phyloP scores from a whole-genome alignment of 2,888 invertebrate species.

The Sinopyrophorus schimmeli region DNA sequence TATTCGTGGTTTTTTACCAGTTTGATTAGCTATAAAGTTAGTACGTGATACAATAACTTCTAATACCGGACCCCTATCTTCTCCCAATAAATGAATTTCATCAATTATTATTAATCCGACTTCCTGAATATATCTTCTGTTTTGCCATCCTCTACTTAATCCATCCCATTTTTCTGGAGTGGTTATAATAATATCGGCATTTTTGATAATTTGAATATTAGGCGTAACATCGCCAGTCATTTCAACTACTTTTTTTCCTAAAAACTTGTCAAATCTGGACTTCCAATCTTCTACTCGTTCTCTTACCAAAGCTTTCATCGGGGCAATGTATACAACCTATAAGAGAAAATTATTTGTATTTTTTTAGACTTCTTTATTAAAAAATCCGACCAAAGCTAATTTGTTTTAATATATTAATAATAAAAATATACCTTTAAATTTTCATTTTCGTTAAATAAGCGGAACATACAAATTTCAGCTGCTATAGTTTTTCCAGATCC shows the following conservation, averaged over 20 bases:
- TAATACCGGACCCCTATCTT: constrained; percentile 85
- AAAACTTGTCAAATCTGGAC: constrained; percentile 69
- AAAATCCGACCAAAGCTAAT: too few relatives aligned
- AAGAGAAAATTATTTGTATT: too few relatives aligned
- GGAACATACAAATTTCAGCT: constrained; percentile 96
- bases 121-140: constrained; percentile 88
- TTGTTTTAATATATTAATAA: too few relatives aligned
- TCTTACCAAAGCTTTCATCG: constrained; percentile 94
- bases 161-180: constrained; percentile 99
- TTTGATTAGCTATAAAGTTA: constrained; percentile 93
- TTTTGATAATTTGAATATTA: constrained; percentile 79
- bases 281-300: constrained; percentile 97
- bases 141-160: constrained; percentile 97
- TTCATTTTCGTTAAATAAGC: constrained; percentile 82
- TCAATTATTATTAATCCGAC: constrained; percentile 95
- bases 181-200: constrained; percentile 92
- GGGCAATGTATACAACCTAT: constrained; percentile 95
- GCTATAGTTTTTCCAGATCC: constrained; percentile 98
- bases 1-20: constrained; percentile 79
- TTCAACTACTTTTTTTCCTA: constrained; percentile 88
- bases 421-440: constrained; percentile 77
- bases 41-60: constrained; percentile 98
- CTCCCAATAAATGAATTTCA: constrained; percentile 96
- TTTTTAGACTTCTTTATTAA: too few relatives aligned
- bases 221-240: constrained; percentile 93